Conservation (phyloP, 2,113 vertebrate species). For the Heterotis niloticus region DNA sequence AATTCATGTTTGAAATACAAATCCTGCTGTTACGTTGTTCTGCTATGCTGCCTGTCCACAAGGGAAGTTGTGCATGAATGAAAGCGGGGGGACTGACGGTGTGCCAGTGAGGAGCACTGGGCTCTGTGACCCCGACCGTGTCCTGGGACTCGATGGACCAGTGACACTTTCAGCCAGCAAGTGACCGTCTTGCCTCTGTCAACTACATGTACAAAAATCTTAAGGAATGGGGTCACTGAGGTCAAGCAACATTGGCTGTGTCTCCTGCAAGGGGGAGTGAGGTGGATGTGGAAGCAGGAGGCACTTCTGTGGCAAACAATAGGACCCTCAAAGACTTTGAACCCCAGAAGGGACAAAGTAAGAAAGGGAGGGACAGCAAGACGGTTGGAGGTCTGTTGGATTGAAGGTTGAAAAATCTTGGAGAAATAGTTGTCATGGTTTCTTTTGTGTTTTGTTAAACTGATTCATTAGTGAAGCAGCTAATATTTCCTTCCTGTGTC, state of each 20-base stretch:
- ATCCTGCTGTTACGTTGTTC: too few species aligned
- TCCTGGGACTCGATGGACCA: too few species aligned
- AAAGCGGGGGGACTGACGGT: too few species aligned
- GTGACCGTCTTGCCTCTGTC: too few species aligned
- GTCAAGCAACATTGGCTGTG: neutral
- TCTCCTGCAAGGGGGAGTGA: neutral
- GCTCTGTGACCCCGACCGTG: too few species aligned
- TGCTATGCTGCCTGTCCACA: too few species aligned
- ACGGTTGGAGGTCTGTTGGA: neutral
- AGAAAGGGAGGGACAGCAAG: neutral
- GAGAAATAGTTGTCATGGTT: neutral
- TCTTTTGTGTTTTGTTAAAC: constrained; percentile 5
- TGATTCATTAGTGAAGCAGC: neutral
- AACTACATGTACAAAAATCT: too few species aligned
- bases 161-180: too few species aligned
- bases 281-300: neutral
- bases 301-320: neutral
- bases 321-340: neutral
- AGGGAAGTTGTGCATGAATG: too few species aligned
- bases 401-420: neutral
- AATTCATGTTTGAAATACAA: too few species aligned
- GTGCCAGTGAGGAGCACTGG: too few species aligned
- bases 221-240: too few species aligned
- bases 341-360: neutral
- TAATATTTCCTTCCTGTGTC: neutral